These are phyloP conservation scores for Tympanoctomys barrerae DNA, from an alignment of 2,797 vertebrate species.

Conservation along the genomic window DNA sequence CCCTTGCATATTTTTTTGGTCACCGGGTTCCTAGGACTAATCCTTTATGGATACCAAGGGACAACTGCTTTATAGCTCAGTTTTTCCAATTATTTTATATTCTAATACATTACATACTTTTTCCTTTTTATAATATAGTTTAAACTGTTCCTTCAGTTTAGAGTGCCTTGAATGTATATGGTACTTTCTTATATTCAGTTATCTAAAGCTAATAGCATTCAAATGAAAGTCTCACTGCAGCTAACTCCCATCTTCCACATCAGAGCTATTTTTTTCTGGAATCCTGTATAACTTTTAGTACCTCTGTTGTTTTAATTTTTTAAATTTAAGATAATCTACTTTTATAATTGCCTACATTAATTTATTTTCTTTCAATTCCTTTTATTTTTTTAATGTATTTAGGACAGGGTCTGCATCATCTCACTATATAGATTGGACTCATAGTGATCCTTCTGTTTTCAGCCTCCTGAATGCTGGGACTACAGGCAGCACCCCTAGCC, in stretches of 20 bases:
- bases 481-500: too few species aligned
- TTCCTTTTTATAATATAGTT: constrained; percentile 9
- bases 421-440: too few species aligned
- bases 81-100: background rate
- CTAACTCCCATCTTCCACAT: background rate
- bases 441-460: too few species aligned
- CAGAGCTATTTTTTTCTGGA: background rate
- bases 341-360: background rate
- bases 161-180: constrained; percentile 26
- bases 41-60: background rate
- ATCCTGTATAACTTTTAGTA: background rate
- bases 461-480: too few species aligned
- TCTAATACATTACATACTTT: background rate
- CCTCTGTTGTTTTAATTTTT: background rate
- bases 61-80: background rate
- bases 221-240: background rate
- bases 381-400: background rate
- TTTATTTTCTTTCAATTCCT: background rate
- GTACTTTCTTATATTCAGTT: constrained; percentile 5
- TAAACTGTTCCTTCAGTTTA: constrained; percentile 24
- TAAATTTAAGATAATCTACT: background rate
- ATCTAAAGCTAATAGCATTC: background rate
- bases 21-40: too few species aligned
- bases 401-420: too few species aligned
- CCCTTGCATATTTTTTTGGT: background rate